Base-by-base conservation (phyloP, 2,888 invertebrate species). In the Drosophila anceps region DNA sequence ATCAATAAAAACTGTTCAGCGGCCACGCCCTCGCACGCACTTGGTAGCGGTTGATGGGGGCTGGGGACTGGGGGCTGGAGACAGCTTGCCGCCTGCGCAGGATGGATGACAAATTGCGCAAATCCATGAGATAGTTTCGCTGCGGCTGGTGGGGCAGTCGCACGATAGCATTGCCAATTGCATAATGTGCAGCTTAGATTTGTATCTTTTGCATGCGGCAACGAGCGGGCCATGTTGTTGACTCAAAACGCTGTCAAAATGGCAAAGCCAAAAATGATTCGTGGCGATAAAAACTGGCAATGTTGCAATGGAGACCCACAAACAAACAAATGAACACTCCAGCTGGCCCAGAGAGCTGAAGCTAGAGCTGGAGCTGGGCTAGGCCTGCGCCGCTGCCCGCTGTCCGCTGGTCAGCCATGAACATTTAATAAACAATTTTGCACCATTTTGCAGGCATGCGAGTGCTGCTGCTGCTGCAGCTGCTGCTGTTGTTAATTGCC, bases 101-200 rank as follows among this genome's bases (percentile, higher is more conserved):
- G 87, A 90, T 90, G 90, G 82, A 88, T 90, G 90, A 90, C 90
- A 90, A 90, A 90, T 90, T 90, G 91, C 89, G 90, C 85, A 91
- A 91, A 89, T 88, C 80, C 91, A 91, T 90, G 90, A 88, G 91
- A 90, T 87, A 90, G 80, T 82, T 82, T 80, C 73, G 66, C 66
- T 48, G 69, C 59, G 60, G 66, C 65, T 46, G 31, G 29, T 31
- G 60, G 69, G 71, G 69, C 81, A 81, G 70, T 84, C 63, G 81
- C 81, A 70, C 72, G 81, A 82, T 79, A 77, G 72, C 68, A 78
- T 70, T 73, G 74, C 70, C 81, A 72, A 81, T 86, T 86, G 88
- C 86, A 88, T 86, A 86, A 86, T 86, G 76, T 70, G 67, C 72
- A 66, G 74, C 85, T 74, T 80, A 86, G 88, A 85, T 88, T 83